These are phyloP conservation scores for Taenioides sp. DNA, from an alignment of 2,797 vertebrate species.

Conservation along the genomic window DNA sequence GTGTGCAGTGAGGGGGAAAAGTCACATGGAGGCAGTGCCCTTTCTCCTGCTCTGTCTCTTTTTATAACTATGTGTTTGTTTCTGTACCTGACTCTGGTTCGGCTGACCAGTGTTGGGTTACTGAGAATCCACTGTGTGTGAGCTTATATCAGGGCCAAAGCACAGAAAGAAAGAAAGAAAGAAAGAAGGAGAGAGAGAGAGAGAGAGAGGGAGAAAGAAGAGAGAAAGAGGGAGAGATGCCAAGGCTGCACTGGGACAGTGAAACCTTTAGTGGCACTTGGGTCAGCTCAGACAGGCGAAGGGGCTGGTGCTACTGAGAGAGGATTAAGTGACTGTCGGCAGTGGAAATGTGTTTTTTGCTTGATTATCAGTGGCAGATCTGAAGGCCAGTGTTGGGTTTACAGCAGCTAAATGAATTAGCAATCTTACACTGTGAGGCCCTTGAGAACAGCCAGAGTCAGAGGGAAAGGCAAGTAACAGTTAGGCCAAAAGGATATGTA, in stretches of 20 bases:
- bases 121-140: constrained; percentile 55
- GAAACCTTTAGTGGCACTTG: constrained; percentile 49
- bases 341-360: constrained; percentile 11
- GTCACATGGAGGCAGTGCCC: constrained; percentile 31
- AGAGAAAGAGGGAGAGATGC: constrained; percentile 28
- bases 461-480: background rate
- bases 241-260: constrained; percentile 38
- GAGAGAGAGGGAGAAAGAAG: background rate
- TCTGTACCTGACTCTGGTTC: constrained; percentile 48
- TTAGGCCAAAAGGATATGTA: background rate
- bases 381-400: constrained; percentile 8
- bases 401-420: constrained; percentile 12
- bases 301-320: constrained; percentile 16
- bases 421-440: constrained; percentile 11
- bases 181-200: constrained; percentile 32
- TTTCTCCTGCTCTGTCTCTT: constrained; percentile 55
- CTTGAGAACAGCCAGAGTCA: background rate
- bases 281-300: constrained; percentile 32
- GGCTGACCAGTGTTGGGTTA: constrained; percentile 55
- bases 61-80: constrained; percentile 55
- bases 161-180: constrained; percentile 32
- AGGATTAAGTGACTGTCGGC: constrained; percentile 30
- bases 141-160: constrained; percentile 57
- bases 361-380: constrained; percentile 16
- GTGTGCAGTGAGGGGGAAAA: constrained; percentile 7